phyloP scores from a whole-genome alignment of 2,797 vertebrate genomes.

The Lithobates sylvaticus region DNA sequence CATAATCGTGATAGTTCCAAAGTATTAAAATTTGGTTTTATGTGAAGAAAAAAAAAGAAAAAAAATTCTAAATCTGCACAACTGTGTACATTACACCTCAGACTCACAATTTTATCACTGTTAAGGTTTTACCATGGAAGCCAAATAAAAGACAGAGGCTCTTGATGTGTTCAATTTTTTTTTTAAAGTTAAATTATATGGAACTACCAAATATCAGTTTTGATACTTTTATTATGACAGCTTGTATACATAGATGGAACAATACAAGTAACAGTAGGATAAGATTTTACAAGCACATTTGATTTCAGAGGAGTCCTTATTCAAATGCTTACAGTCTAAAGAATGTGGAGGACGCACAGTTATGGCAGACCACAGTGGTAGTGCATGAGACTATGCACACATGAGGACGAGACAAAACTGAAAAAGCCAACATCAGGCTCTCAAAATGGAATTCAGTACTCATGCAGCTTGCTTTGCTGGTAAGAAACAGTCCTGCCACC shows the following conservation, averaged over 20 bases:
- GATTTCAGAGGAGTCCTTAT: constrained; percentile 38
- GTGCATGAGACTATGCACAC: constrained; percentile 14
- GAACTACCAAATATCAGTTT: constrained; percentile 28
- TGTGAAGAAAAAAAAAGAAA: too few relatives aligned
- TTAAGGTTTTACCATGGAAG: too few relatives aligned
- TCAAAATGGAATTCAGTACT: not conserved
- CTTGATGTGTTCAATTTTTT: not conserved
- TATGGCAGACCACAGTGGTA: constrained; percentile 19
- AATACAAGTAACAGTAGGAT: constrained; percentile 49
- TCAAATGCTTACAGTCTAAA: constrained; percentile 42
- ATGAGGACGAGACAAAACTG: not conserved
- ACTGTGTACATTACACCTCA: too few relatives aligned
- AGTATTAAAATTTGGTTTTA: too few relatives aligned
- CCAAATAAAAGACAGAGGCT: not conserved
- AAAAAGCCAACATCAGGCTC: not conserved
- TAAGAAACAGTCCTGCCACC: not conserved
- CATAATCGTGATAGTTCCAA: too few relatives aligned
- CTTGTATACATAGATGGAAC: constrained; percentile 55
- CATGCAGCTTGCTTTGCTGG: constrained; percentile 20
- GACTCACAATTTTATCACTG: too few relatives aligned
- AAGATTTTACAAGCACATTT: constrained; percentile 53
- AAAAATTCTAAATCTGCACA: too few relatives aligned
- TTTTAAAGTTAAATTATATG: constrained; percentile 3
- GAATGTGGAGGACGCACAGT: constrained; percentile 17
- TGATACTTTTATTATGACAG: constrained; percentile 58